Percentiles rank a stretch among this genome's conserved stretches.
phyloP scores from a whole-genome alignment of 2,113 vertebrate genomes.

The Carassius gibelio region DNA sequence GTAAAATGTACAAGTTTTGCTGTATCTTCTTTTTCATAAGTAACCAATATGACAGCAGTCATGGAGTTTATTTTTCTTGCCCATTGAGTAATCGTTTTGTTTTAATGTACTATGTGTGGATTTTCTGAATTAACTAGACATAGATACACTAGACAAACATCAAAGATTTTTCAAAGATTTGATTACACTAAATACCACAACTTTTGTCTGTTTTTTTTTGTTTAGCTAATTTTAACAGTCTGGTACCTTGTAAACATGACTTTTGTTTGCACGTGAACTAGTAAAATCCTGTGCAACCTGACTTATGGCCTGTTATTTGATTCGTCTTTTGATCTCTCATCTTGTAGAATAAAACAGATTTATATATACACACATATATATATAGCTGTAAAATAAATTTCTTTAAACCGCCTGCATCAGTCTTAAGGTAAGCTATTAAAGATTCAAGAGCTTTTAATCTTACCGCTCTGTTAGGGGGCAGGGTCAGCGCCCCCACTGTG shows the following conservation, averaged over 20 bases:
- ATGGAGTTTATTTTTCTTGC: not conserved
- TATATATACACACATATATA: not conserved
- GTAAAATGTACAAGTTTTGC: not conserved
- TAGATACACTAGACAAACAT: not conserved
- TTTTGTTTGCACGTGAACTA: not conserved
- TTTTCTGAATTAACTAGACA: not conserved
- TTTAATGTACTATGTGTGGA: not conserved
- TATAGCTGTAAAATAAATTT: too few relatives aligned
- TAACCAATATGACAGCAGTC: not conserved
- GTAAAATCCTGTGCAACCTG: not conserved
- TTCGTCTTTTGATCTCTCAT: not conserved
- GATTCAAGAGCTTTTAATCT: too few relatives aligned
- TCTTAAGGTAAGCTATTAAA: not conserved
- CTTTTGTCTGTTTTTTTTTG: not conserved
- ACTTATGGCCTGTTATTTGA: not conserved
- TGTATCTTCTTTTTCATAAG: not conserved
- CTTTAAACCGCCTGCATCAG: not conserved
- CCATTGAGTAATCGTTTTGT: not conserved
- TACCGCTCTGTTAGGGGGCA: slow-evolving; percentile 81
- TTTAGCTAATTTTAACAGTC: not conserved
- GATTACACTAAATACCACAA: not conserved
- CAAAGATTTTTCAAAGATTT: not conserved
- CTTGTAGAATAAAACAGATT: not conserved
- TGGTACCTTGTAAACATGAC: not conserved
- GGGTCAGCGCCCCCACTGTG: slow-evolving; percentile 84